Base-by-base conservation (phyloP, 1,140 invertebrate genomes). In the Nymphalis io region DNA sequence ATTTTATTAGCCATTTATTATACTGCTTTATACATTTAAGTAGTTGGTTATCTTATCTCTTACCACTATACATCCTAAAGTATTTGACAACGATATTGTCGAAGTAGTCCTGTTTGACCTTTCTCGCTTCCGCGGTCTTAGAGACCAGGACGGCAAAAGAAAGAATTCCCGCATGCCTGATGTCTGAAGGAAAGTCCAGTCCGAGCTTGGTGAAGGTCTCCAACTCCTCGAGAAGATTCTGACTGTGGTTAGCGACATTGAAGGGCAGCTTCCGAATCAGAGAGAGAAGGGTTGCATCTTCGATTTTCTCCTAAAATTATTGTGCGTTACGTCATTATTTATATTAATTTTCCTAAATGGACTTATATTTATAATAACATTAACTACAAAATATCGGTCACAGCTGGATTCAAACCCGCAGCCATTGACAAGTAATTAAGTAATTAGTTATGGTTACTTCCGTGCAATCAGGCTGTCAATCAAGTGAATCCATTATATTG, bases 61-160 rank as follows among this genome's bases (percentile, higher is more conserved):
- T 23, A 91, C 88, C 86, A 55, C 82, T 89, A 58, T 94, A 95
- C 89, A 93, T 94, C 74, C 94, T 93, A 55, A 95, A 93, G 78
- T 95, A 96, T 48, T 94, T 92, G 73, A 94, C 93, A 6, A 95
- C 94, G 65, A 95, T 95, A 79, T 94, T 94, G 67, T 96, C 95
- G 23, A 96, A 93, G 63, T 94, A 93, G 68, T 96, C 95, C 53
- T 93, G 78, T 74, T 93, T 90, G 72, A 95, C 93, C 76, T 87
- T 72, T 20, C 78, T 75, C 58, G 82, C 84, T 13, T 92, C 88
- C 73, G 94, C 95, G 0, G 94, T 94, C 76, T 95, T 95, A 39
- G 94, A 93, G 13, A 95, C 93, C n/a, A 96, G 79, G 0, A 94
- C 95, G 0, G 95, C 94, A 79, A 94, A 96, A 51, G 94, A 94